Evolutionary conservation across 1,140 invertebrate genomes (phyloP), one percentile per base, ranked within the genome.

Genomic region (Drosophila nebulosa): DNA sequence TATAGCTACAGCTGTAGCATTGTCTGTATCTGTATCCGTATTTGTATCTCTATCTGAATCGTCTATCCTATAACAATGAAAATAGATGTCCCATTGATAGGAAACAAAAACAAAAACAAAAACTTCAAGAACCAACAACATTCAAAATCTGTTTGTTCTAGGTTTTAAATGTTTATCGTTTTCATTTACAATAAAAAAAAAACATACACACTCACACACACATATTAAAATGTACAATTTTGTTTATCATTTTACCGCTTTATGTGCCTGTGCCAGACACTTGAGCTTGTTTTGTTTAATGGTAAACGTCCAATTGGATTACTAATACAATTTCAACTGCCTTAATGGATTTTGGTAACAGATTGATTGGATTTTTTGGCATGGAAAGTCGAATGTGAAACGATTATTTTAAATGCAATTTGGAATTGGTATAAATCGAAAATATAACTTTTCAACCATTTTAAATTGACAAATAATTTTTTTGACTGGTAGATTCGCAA

Each of bases 211-310:
- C 14, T 6, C 39, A 21, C 16, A 21, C n/a, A 18, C 3, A 21
- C 18, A 74, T 86, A 86, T 86, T 81, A 71, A 80, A 86, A 78
- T 86, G 81, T 70, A 60, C 81, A 86, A 73, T 86, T 81, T 69
- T 81, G 81, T 81, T 85, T 85, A 85, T 86, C 78, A 88, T 88
- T 81, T 81, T 71, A 86, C 83, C 78, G 80, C 64, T 85, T 79
- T 79, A 85, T 76, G 68, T 10, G 30, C 12, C 0, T 32, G 30
- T 32, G 30, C 30, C 71, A 79, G 77, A 70, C 81, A 77, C 61
- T 80, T 53, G 73, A 74, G 64, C 21, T 58, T 27, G 32, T 21
- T 10, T 24, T 27, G 50, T 56, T 74, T 60, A 74, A 74, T 74
- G 55, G 70, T 60, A 61, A 26, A 66, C 59, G 26, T 57, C 27